Evolutionary conservation across 1,140 invertebrate genomes (phyloP).

Genomic region (Aphaenogaster ashmeadi): DNA sequence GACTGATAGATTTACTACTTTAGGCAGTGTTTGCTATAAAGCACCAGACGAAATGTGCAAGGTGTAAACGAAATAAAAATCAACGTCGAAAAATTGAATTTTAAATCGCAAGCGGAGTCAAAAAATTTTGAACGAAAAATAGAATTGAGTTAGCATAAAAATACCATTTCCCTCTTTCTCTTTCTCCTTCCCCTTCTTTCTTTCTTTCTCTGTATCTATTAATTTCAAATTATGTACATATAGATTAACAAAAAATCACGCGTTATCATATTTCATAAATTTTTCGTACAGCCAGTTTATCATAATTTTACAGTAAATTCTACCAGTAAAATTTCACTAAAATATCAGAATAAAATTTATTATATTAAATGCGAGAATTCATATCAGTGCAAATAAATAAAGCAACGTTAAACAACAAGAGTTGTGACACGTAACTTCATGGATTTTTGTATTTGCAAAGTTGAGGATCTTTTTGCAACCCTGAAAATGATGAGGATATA

Average conservation of each 20-base stretch:
- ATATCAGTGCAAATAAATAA: background rate
- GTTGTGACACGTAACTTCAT: background rate
- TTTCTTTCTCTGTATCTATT: background rate
- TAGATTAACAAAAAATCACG: background rate
- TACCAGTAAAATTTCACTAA: background rate
- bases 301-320: background rate
- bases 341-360: background rate
- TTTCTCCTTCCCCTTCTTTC: background rate
- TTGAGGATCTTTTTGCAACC: background rate
- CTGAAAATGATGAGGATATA: background rate
- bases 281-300: background rate
- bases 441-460: background rate
- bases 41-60: background rate
- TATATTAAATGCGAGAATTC: background rate
- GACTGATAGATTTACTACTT: conserved; percentile 55
- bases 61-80: background rate
- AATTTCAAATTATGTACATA: background rate
- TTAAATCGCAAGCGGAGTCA: background rate
- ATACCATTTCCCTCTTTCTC: background rate
- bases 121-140: background rate
- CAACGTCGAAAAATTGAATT: background rate
- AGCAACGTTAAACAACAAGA: background rate
- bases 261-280: background rate
- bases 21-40: conserved; percentile 24
- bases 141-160: background rate